Conservation (phyloP, 2,888 invertebrate species). For the Eledona agricola region DNA sequence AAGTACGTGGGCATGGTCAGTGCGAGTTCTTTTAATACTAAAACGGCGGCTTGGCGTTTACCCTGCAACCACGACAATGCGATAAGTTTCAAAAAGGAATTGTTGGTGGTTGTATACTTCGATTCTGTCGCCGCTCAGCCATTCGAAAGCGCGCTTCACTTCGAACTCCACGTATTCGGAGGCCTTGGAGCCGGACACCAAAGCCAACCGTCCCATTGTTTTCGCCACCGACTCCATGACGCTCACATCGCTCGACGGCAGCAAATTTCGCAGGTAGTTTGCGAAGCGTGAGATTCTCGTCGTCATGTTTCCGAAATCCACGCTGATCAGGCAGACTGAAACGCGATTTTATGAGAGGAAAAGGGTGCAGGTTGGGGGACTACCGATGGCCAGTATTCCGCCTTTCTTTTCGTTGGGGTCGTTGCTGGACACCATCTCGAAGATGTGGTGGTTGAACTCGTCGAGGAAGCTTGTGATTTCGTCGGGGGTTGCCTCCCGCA, state of each 20-base stretch:
- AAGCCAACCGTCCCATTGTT: conserved; percentile 91
- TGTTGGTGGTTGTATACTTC: too few relatives aligned
- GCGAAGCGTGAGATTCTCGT: conserved; percentile 92
- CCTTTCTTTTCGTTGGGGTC: conserved; percentile 96
- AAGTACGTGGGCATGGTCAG: conserved; percentile 97
- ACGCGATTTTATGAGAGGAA: conserved; percentile 38
- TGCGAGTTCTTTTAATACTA: conserved; percentile 92
- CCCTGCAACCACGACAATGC: too few relatives aligned
- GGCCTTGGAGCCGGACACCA: conserved; percentile 91
- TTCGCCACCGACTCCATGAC: conserved; percentile 97
- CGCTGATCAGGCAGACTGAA: conserved; percentile 90
- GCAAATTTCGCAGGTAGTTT: conserved; percentile 87
- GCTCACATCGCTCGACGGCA: conserved; percentile 89
- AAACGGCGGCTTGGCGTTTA: conserved; percentile 89
- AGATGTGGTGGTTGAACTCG: conserved; percentile 94
- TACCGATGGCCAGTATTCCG: conserved; percentile 92
- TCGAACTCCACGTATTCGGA: conserved; percentile 99
- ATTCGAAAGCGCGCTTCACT: conserved; percentile 94
- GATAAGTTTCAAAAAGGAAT: conserved; percentile 29
- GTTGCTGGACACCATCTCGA: conserved; percentile 93
- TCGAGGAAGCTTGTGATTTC: conserved; percentile 92
- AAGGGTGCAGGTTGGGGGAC: background rate
- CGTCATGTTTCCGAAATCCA: conserved; percentile 91
- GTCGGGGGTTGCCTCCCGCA: conserved; percentile 89
- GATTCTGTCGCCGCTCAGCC: conserved; percentile 89